Conservation (phyloP, 2,797 vertebrate genomes). For the Cygnus olor region DNA sequence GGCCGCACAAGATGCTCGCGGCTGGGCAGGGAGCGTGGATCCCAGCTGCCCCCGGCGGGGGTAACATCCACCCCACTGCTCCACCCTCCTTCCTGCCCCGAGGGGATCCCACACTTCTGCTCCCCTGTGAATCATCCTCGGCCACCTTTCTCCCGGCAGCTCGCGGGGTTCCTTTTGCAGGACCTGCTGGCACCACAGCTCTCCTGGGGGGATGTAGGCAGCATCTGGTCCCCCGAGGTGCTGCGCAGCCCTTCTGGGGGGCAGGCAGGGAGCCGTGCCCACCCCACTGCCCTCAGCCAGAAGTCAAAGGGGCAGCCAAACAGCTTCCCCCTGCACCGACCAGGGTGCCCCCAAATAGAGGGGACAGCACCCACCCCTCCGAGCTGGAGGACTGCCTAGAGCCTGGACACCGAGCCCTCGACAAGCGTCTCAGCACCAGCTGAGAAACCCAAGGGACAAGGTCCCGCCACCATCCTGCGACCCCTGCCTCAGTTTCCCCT, state of each 20-base stretch:
- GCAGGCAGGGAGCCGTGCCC: background rate
- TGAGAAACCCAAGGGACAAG: background rate
- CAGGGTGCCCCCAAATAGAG: background rate
- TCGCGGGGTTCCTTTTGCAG: background rate
- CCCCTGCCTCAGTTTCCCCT: constrained; percentile 16
- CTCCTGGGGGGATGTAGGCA: background rate
- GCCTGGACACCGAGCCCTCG: background rate
- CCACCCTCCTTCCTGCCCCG: background rate
- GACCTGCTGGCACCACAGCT: fast-evolving
- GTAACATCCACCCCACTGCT: background rate
- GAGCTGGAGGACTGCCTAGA: background rate
- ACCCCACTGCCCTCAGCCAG: fast-evolving
- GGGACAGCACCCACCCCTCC: background rate
- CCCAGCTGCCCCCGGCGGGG: background rate
- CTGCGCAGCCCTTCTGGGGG: background rate
- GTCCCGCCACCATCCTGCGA: background rate
- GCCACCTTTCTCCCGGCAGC: background rate
- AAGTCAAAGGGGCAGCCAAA: background rate
- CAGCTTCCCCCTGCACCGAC: background rate
- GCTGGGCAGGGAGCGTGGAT: background rate
- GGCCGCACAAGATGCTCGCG: background rate
- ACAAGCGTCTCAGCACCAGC: background rate
- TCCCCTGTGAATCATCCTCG: fast-evolving
- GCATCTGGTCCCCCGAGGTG: fast-evolving
- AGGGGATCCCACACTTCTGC: background rate